Conservation (phyloP, 2,797 vertebrate species). For the Zenarchopterus dispar region DNA sequence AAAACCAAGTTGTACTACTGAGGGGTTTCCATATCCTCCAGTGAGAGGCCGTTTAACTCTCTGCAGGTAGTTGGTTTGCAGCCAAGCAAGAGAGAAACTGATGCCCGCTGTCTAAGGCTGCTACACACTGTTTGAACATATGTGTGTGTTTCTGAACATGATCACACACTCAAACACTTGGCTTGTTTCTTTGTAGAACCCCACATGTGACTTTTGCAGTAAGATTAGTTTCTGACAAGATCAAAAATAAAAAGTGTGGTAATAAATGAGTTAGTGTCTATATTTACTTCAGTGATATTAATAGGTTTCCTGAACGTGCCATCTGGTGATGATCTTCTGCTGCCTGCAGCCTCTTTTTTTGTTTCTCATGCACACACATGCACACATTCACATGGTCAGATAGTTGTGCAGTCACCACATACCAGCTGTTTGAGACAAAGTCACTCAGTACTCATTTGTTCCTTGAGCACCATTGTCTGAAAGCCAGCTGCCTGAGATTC, state of each 20-base stretch:
- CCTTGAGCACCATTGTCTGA: slow-evolving; percentile 51
- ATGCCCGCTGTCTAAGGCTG: slow-evolving; percentile 22
- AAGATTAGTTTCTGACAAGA: slow-evolving; percentile 20
- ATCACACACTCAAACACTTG: slow-evolving; percentile 19
- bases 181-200: slow-evolving; percentile 28
- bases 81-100: slow-evolving; percentile 38
- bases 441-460: slow-evolving; percentile 64
- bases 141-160: slow-evolving; percentile 17
- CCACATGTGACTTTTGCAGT: slow-evolving; percentile 19
- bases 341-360: slow-evolving; percentile 7
- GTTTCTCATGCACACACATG: slow-evolving; percentile 2
- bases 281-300: slow-evolving; percentile 46
- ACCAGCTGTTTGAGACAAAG: slow-evolving; percentile 66
- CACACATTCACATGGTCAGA: slow-evolving; percentile 16
- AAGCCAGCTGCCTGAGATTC: slow-evolving; percentile 60
- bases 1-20: slow-evolving; percentile 39
- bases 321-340: slow-evolving; percentile 55
- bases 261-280: slow-evolving; percentile 33
- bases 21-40: slow-evolving; percentile 40
- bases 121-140: slow-evolving; percentile 3
- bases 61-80: slow-evolving; percentile 52
- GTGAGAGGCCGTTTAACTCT: slow-evolving; percentile 54
- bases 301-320: slow-evolving; percentile 40
- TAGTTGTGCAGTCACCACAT: slow-evolving; percentile 35
- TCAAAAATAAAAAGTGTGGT: slow-evolving; percentile 7